Conservation (phyloP, 2,888 invertebrate species). For the Drosophila atripex region DNA sequence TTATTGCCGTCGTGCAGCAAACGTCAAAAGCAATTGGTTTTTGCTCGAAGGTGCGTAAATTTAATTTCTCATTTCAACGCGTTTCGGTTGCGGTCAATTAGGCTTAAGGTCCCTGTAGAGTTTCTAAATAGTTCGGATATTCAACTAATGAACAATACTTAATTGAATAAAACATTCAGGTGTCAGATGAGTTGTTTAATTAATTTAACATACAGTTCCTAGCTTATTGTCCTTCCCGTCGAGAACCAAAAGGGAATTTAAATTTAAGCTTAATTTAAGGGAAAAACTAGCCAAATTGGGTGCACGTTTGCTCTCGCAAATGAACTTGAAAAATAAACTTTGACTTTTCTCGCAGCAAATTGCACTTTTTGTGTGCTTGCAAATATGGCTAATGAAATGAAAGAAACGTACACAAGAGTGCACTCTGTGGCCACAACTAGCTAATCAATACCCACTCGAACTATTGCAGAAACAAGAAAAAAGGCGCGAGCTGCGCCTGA, state of each 20-base stretch:
- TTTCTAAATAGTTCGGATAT: constrained; percentile 1
- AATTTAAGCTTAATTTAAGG: too few species aligned
- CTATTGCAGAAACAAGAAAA: constrained; percentile 84
- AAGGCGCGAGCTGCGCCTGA: constrained; percentile 84
- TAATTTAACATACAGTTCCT: neutral
- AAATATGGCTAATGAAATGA: constrained; percentile 1
- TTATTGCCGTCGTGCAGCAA: constrained; percentile 48
- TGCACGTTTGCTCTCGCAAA: too few species aligned
- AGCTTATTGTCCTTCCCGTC: too few species aligned
- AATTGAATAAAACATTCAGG: neutral
- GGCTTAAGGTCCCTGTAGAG: neutral
- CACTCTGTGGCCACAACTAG: constrained; percentile 3
- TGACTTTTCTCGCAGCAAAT: neutral
- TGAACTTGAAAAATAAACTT: neutral
- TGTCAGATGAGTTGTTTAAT: neutral
- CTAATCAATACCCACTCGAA: constrained; percentile 12
- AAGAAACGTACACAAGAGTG: neutral
- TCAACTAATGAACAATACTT: constrained; percentile 1
- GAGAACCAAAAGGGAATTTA: too few species aligned
- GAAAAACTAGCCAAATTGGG: too few species aligned
- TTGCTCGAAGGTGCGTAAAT: constrained; percentile 10
- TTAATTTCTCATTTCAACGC: constrained; percentile 2
- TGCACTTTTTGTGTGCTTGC: neutral
- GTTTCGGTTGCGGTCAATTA: constrained; percentile 7
- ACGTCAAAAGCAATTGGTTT: constrained; percentile 46